Evolutionary conservation across 2,113 vertebrate species (phyloP), one percentile per base, ranked within the genome.

Genomic region (Grammomys dolichurus): DNA sequence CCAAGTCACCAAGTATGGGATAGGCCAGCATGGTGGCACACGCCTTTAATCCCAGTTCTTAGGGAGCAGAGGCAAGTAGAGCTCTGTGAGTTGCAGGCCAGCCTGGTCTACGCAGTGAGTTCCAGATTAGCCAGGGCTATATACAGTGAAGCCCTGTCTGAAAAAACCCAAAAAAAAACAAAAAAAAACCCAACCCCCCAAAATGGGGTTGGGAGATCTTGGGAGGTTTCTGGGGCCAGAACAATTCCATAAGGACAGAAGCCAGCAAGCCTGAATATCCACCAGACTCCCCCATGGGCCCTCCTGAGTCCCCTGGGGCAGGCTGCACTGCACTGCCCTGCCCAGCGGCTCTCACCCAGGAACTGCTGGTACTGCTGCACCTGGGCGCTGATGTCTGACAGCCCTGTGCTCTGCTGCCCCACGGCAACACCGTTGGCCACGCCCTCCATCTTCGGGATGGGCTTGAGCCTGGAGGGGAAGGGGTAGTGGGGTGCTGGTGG

Each of bases 301-400:
- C 67, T 70, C 67, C 46, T 67, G 63, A n/a, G 67, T 88, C 46
- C 85, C 65, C 65, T 20, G 65, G n/a, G 40, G 43, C 43, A 86
- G 85, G 63, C 63, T 48, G 28, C 60, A 3, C 63, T 69, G 60
- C 60, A 11, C 33, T 69, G 60, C 60, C 31, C 33, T 51, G 48
- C n/a, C 70, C 70, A n/a, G 51, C n/a, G 1, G 48, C 89, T 40
- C 98, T 99, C 98, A 99, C 99, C 99, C 95, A 99, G 97, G 96
- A 99, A 99, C 97, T 99, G 99, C 98, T 99, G 99, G 97, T 99
- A 99, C 96, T 99, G 99, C 96, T 99, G 99, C 95, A 99, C 99
- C 98, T 99, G 99, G 1, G 99, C 98, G 0, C 99, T 99, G 98
- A 99, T 99, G 96, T 99, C 99, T 13, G 99, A 98, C 24, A 99